Conservation (phyloP, 2,888 invertebrate genomes). For the Napeogenes inachia region DNA sequence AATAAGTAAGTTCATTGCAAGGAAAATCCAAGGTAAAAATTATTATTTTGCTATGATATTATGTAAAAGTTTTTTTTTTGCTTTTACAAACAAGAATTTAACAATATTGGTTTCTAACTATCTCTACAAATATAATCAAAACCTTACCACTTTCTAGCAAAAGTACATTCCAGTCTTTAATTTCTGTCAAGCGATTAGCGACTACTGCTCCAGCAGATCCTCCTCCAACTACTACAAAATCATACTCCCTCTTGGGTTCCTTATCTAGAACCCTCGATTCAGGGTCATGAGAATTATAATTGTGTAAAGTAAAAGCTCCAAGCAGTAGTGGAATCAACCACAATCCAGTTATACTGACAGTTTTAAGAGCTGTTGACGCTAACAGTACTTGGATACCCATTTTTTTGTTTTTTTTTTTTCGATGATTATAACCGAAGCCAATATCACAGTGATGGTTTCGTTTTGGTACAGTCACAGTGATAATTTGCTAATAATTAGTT, state of each 20-base stretch:
- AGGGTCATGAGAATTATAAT: constrained; percentile 88
- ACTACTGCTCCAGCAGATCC: constrained; percentile 95
- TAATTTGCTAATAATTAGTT: constrained; percentile 38
- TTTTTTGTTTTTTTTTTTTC: constrained; percentile 16
- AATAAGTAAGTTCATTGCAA: too few species aligned
- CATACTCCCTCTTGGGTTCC: constrained; percentile 85
- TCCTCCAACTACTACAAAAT: constrained; percentile 89
- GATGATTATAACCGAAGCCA: constrained; percentile 29
- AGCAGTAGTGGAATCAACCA: constrained; percentile 91
- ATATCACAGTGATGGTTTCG: constrained; percentile 30
- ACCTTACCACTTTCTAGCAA: constrained; percentile 83
- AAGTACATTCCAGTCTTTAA: constrained; percentile 85
- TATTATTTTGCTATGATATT: too few species aligned
- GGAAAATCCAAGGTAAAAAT: too few species aligned
- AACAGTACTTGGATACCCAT: constrained; percentile 87
- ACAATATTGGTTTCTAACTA: too few species aligned
- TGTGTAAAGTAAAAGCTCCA: constrained; percentile 88
- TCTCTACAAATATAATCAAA: background rate
- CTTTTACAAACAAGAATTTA: too few species aligned
- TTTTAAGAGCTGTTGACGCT: constrained; percentile 87
- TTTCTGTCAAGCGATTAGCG: constrained; percentile 87
- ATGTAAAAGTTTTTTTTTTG: too few species aligned
- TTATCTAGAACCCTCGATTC: constrained; percentile 86
- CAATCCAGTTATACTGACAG: constrained; percentile 85
- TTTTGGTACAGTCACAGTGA: constrained; percentile 36